Evolutionary conservation across 1,140 invertebrate genomes (phyloP).

Genomic region (Cylas formicarius): DNA sequence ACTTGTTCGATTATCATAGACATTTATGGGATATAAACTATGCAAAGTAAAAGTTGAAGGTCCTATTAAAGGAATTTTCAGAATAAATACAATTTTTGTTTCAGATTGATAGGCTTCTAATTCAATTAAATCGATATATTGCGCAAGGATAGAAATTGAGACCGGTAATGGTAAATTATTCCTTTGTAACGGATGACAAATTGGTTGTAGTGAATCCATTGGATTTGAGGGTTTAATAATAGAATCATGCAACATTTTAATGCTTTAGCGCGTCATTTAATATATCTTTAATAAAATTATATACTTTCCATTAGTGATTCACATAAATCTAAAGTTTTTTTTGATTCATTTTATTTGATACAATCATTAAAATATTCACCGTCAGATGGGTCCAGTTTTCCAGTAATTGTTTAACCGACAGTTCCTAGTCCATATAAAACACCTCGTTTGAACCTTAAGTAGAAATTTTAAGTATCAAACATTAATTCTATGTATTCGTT

Average conservation of each 20-base stretch:
- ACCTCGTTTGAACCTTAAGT: constrained; percentile 10
- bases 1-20: no score
- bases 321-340: constrained; percentile 18
- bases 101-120: constrained; percentile 15
- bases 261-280: constrained; percentile 11
- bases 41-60: no score
- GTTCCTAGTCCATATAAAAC: constrained; percentile 14
- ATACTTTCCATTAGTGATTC: constrained; percentile 10
- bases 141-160: constrained; percentile 1
- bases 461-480: constrained; percentile 5
- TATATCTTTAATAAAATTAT: constrained; percentile 17
- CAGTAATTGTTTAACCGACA: constrained; percentile 19
- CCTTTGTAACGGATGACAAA: no score
- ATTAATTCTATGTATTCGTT: constrained; percentile 9
- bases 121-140: constrained; percentile 12
- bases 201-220: constrained; percentile 9
- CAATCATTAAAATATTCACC: constrained; percentile 18
- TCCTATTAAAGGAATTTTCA: no score
- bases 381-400: constrained; percentile 16
- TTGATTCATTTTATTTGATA: constrained; percentile 16
- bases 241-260: constrained; percentile 5
- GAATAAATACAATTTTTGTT: no score
- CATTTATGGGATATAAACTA: no score
- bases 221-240: background rate
- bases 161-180: constrained; percentile 10